A percentile compares a stretch with the other conserved stretches of the same genome.
Evolutionary conservation across 2,888 invertebrate genomes (phyloP).

Genomic region (Spilosoma lubricipeda): DNA sequence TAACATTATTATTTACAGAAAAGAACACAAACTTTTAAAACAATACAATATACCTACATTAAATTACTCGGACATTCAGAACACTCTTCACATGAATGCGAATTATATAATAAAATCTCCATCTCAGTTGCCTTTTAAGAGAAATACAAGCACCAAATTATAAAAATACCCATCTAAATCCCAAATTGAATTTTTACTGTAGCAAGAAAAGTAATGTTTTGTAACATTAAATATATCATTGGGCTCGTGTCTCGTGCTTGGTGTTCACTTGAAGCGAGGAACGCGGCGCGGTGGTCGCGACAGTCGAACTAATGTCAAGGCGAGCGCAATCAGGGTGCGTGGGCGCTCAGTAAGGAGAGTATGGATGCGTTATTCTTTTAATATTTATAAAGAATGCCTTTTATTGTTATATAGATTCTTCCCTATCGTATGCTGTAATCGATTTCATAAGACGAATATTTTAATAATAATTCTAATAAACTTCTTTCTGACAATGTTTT

Average conservation of each 20-base stretch:
- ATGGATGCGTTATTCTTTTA: conserved; percentile 55
- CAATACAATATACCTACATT: not conserved
- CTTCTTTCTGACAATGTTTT: no score
- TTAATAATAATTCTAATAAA: no score
- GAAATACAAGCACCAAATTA: conserved; percentile 16
- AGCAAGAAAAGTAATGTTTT: conserved; percentile 50
- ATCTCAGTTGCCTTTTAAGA: conserved; percentile 1
- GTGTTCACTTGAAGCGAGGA: conserved; percentile 56
- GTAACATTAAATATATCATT: conserved; percentile 53
- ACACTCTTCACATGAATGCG: not conserved
- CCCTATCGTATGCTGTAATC: no score
- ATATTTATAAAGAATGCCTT: not conserved
- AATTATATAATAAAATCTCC: not conserved
- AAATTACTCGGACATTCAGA: not conserved
- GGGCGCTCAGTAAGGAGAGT: conserved; percentile 64
- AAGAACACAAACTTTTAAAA: not conserved
- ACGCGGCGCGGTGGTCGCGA: conserved; percentile 70
- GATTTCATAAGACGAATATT: no score
- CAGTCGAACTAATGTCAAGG: conserved; percentile 85
- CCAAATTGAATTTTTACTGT: conserved; percentile 32
- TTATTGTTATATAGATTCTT: no score
- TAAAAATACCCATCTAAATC: conserved; percentile 25
- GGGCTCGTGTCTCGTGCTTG: conserved; percentile 49
- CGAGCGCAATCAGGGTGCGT: conserved; percentile 83
- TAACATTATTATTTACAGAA: not conserved